Evolutionary conservation across 2,797 vertebrate genomes (phyloP).

Genomic region (Sebastiscus albofasciatus): DNA sequence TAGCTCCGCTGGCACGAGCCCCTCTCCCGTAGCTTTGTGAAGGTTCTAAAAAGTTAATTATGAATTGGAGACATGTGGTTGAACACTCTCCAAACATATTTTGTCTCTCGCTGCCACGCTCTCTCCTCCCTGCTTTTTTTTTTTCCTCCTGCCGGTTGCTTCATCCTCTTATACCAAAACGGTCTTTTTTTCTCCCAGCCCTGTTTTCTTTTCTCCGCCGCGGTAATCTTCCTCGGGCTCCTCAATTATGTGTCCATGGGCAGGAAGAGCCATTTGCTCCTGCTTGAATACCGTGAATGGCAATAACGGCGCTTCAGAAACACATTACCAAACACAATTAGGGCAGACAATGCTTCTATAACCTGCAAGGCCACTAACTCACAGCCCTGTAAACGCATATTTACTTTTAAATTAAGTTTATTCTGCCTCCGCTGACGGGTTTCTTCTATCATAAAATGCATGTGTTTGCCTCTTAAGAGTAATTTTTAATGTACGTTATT

Average conservation of each 20-base stretch:
- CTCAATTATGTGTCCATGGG: constrained; percentile 76
- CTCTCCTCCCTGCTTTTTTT: constrained; percentile 34
- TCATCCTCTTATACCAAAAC: constrained; percentile 29
- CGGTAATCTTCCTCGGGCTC: constrained; percentile 72
- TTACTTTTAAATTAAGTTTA: constrained; percentile 77
- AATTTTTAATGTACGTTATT: constrained; percentile 70
- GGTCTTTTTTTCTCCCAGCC: constrained; percentile 34
- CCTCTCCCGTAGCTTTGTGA: constrained; percentile 68
- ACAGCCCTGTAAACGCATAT: constrained; percentile 71
- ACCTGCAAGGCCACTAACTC: constrained; percentile 66
- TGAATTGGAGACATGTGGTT: constrained; percentile 77
- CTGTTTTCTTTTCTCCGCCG: constrained; percentile 49
- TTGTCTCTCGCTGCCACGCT: constrained; percentile 35
- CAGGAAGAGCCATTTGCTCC: constrained; percentile 76
- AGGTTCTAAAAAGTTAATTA: constrained; percentile 82
- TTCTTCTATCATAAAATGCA: constrained; percentile 56
- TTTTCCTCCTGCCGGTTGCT: constrained; percentile 50
- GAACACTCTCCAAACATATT: constrained; percentile 75
- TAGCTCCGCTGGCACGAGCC: constrained; percentile 62
- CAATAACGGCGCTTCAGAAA: constrained; percentile 79
- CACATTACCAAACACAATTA: constrained; percentile 82
- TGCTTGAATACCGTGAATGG: constrained; percentile 81
- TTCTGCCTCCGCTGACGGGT: constrained; percentile 46
- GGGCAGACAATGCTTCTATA: constrained; percentile 69
- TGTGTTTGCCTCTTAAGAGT: constrained; percentile 49